Base-by-base conservation (phyloP, 2,888 invertebrate genomes). In the Smittia aterrima region DNA sequence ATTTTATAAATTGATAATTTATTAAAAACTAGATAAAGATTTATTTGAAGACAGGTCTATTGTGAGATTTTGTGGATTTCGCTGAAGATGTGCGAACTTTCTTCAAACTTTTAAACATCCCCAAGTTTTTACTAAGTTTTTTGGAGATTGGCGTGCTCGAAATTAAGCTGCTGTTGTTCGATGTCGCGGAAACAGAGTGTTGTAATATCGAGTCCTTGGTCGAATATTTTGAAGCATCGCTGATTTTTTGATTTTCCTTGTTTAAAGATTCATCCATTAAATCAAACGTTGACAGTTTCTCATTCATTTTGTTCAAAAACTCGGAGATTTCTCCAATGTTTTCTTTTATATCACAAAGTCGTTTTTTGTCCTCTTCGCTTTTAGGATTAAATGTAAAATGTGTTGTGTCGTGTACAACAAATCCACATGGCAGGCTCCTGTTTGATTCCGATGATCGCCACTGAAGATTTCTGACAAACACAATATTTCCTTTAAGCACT, bases 391-490 rank as follows among this genome's bases (percentile, higher is more conserved):
- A 85, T 0, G 89, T 87, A 77, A 91, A 87, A 76, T 83, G 81
- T 0, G 88, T 85, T 71, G 85, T 85, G 77, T 90, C 90, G 1
- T 88, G 88, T 1, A 86, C 89, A 75, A 88, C 66, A 24, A 32
- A 83, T 68, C 86, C 87, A 32, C 86, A 85, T 0, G 85, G 86
- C 78, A 90, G 85, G 77, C 80, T 83, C 76, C 82, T 83, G 73
- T 83, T 83, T 1, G 84, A 81, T 75, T 85, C 85, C 78, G 85
- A 80, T 7, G 79, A 79, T 76, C 87, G 82, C 83, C 87, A 87
- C 79, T 88, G 86, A 73, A 92, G 84, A 85, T 92, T 92, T 16
- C 84, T 84, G 77, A 87, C 86, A 0, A 86, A 84, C 1, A 91
- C 80, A 6, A 86, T 78, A 75, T 87, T 85, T 0, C 89, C 88